These are phyloP conservation scores for Cheilosia variabilis DNA, from an alignment of 2,888 invertebrate species.

Conservation along the genomic window DNA sequence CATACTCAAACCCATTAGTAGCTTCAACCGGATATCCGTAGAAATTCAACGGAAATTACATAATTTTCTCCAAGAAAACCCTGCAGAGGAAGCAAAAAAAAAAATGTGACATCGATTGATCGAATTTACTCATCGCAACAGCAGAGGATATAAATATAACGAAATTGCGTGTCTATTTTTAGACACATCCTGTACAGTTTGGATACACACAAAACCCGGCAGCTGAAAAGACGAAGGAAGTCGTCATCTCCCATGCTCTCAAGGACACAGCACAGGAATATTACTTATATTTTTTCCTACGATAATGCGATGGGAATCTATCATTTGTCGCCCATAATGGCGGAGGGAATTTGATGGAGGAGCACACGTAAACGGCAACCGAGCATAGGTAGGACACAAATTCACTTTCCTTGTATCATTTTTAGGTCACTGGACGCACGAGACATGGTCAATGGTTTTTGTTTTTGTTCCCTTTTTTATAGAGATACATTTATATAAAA, in stretches of 20 bases:
- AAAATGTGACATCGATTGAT: conserved; percentile 61
- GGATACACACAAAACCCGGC: neutral
- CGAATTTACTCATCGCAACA: conserved; percentile 44
- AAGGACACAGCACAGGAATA: conserved; percentile 24
- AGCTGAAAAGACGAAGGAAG: neutral
- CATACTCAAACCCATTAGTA: conserved; percentile 44
- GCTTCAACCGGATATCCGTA: conserved; percentile 64
- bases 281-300: neutral
- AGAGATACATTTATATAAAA: neutral
- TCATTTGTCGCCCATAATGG: conserved; percentile 17
- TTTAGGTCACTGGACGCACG: conserved; percentile 36
- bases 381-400: conserved; percentile 16
- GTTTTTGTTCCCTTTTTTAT: conserved; percentile 1
- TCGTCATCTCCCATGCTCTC: conserved; percentile 2
- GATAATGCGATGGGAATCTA: conserved; percentile 19
- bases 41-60: conserved; percentile 69
- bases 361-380: conserved; percentile 21
- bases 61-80: conserved; percentile 43
- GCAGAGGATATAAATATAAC: conserved; percentile 30
- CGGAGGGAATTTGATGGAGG: conserved; percentile 2
- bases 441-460: conserved; percentile 37
- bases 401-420: conserved; percentile 16
- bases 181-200: conserved; percentile 33
- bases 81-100: neutral
- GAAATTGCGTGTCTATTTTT: conserved; percentile 60